Percentiles rank a stretch among this genome's conserved stretches.
phyloP scores from a whole-genome alignment of 2,797 vertebrate species.

The Lycodopsis pacificus region DNA sequence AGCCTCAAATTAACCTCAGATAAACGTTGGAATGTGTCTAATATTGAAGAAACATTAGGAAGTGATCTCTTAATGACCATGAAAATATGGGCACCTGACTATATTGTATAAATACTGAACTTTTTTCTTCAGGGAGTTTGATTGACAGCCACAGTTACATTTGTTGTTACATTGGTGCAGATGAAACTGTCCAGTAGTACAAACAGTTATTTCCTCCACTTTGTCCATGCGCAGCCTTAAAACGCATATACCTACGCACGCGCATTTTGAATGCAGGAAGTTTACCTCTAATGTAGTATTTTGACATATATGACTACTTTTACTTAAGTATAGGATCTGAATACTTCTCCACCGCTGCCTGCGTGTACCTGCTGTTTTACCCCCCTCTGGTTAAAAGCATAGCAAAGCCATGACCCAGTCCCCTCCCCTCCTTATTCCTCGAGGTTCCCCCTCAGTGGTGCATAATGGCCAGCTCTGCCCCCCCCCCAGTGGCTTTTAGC shows the following conservation, averaged over 20 bases:
- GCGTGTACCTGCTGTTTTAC: conserved; percentile 6
- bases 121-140: background rate
- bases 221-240: background rate
- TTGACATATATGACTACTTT: background rate
- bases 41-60: background rate
- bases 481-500: conserved; percentile 70
- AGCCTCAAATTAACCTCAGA: background rate
- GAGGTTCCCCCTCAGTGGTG: conserved; percentile 36
- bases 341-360: conserved; percentile 4
- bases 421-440: conserved; percentile 50
- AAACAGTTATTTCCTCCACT: background rate
- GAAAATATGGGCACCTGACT: background rate
- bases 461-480: conserved; percentile 68
- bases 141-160: background rate
- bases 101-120: background rate
- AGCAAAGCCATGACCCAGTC: conserved; percentile 35
- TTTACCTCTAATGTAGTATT: background rate
- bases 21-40: background rate
- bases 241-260: background rate
- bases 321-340: background rate
- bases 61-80: background rate
- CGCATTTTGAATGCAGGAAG: background rate
- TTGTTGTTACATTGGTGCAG: background rate
- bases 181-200: background rate
- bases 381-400: conserved; percentile 35